phyloP scores from a whole-genome alignment of 2,113 vertebrate species.

The Rhinolophus sinicus region DNA sequence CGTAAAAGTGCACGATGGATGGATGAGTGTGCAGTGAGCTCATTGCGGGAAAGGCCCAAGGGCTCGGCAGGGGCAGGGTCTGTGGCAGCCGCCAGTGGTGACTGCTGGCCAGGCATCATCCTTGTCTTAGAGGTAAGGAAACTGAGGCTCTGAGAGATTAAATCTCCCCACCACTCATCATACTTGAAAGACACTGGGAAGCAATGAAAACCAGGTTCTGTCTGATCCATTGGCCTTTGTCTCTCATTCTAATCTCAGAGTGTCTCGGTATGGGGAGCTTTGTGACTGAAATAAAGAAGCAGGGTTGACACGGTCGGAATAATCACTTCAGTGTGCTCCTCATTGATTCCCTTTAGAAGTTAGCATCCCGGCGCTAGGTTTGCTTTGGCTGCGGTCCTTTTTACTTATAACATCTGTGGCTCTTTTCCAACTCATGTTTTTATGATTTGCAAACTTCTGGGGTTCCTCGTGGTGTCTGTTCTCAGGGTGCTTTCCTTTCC shows the following conservation, averaged over 20 bases:
- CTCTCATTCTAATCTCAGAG: neutral
- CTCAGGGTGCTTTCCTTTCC: slow-evolving; percentile 43
- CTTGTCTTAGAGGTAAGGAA: neutral
- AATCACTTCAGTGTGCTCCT: neutral
- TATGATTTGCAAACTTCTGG: slow-evolving; percentile 20
- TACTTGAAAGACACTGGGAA: neutral
- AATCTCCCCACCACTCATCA: neutral
- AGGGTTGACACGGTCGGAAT: neutral
- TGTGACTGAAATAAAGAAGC: neutral
- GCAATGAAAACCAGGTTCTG: neutral
- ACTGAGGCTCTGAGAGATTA: neutral
- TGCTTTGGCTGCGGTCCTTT: slow-evolving; percentile 8
- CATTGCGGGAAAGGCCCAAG: neutral
- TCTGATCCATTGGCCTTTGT: neutral
- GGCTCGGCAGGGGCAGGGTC: neutral
- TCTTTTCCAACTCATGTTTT: slow-evolving; percentile 48
- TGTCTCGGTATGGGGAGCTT: neutral
- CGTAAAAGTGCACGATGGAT: neutral
- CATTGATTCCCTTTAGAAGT: neutral
- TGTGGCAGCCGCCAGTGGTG: neutral
- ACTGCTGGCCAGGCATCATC: neutral
- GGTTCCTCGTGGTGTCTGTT: neutral
- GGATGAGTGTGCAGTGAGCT: neutral
- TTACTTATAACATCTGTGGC: neutral
- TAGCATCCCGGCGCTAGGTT: neutral